Evolutionary conservation across 2,797 vertebrate genomes (phyloP), one percentile per base, ranked within the genome.

Genomic region (Iguana delicatissima): DNA sequence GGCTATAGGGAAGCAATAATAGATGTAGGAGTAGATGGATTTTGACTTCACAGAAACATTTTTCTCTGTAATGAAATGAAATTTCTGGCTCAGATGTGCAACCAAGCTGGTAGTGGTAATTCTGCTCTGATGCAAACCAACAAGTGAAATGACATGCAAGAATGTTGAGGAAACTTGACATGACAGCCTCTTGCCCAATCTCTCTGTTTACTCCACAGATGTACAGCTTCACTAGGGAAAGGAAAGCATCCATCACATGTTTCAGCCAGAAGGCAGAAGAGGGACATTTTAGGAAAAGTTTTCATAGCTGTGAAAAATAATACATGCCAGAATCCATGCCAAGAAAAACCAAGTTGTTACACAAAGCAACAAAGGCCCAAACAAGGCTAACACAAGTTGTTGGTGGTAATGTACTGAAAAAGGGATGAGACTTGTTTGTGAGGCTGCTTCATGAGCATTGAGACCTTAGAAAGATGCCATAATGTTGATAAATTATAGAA

Each of bases 131-230:
- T 96, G 92, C 73, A 94, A 92, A 96, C 90, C 93, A 96, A 92
- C 86, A 93, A 96, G 94, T 95, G 91, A 95, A 95, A 95, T 94
- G 92, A 94, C 92, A 93, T 84, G 92, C 91, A 96, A 94, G 92
- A 90, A 92, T 86, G 85, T 95, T 95, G 94, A 95, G 93, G 93
- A 94, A 95, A 93, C 90, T 77, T 93, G 94, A 94, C 92, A 92
- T 93, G 95, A 96, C 95, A 96, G 92, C 95, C 95, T 94, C 93
- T 95, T 95, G 94, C 96, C 93, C 94, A 94, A 94, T 93, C 84
- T 95, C 92, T 94, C 42, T 64, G 84, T 38, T 87, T 94, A 83
- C 80, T 94, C 90, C 94, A 95, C 95, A 96, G 94, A 95, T 91
- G 93, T 89, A 95, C 88, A 85, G 94, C 93, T 94, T 93, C 94